Conservation (phyloP, 92 coral and sea anemone genomes). For the Bergia sp. region DNA sequence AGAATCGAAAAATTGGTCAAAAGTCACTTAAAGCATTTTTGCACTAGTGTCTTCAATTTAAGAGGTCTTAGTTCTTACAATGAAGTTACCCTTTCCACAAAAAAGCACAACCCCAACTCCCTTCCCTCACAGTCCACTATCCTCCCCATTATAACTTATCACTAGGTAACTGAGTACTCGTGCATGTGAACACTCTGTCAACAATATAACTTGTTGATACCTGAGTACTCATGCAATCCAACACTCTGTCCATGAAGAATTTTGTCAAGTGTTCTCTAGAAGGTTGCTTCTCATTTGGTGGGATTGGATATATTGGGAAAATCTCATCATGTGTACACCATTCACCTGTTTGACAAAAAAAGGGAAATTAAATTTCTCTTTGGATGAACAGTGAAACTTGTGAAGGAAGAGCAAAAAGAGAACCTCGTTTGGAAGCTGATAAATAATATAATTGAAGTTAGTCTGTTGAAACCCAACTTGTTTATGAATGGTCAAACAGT, state of each 20-base stretch:
- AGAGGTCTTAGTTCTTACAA: background rate
- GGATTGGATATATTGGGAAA: constrained; percentile 80
- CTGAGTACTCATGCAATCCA: constrained; percentile 98
- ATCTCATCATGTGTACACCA: constrained; percentile 93
- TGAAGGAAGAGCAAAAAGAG: no score
- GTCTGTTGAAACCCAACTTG: no score
- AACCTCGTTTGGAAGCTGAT: no score
- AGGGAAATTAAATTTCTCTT: background rate
- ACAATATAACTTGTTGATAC: constrained; percentile 28
- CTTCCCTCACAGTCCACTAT: no score
- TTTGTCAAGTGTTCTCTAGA: constrained; percentile 80
- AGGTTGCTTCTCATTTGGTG: constrained; percentile 71
- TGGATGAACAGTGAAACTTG: no score
- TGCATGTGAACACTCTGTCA: background rate
- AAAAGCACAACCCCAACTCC: background rate
- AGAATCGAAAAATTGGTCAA: no score
- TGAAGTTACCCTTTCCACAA: background rate
- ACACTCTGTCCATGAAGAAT: constrained; percentile 87
- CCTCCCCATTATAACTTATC: no score
- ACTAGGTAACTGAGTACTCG: no score
- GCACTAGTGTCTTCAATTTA: no score
- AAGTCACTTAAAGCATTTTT: no score
- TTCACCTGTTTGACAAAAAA: constrained; percentile 41
- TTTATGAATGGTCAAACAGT: no score
- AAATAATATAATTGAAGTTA: no score